Evolutionary conservation across 2,797 vertebrate genomes (phyloP), one percentile per base, ranked within the genome.

Genomic region (Cyclopterus lumpus): DNA sequence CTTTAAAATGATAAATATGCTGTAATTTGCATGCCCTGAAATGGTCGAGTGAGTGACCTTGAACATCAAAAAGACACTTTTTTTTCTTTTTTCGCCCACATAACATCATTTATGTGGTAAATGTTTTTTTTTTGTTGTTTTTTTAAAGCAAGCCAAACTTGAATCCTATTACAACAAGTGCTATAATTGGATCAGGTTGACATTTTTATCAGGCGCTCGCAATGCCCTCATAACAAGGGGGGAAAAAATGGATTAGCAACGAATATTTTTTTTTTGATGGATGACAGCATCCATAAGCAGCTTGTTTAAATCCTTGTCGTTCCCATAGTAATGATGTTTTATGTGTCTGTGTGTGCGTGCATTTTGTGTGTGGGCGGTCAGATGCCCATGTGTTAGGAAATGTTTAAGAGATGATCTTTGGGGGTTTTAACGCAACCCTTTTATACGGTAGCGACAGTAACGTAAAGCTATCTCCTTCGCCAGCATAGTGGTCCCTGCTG

Each of bases 121-220:
- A 85, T 88, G 75, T 84, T 90, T 90, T 90, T 75, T 48, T 46
- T 12, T n/a, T n/a, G 84, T 90, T 34, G 3, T n/a, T 49, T 49
- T 49, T 49, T 49, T 62, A 80, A 83, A 88, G 78, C 77, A 38
- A 86, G 87, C 89, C 88, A 89, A 93, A 91, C 86, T 88, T 87
- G 80, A 90, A 86, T 92, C 86, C 60, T 88, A 88, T 92, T 90
- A 88, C 89, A 93, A 92, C 91, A 89, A 91, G 88, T 88, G 85
- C 88, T 91, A 83, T 92, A 93, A 93, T 93, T 92, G 93, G 93
- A 93, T 93, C 89, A 93, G 84, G 86, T 90, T 93, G 90, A 92
- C 87, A 85, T 92, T 92, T 93, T 93, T 94, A 94, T 94, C 94
- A 92, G 89, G 73, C 79, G n/a, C 79, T 86, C 61, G 91, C 92